These are phyloP conservation scores for Tympanoctomys barrerae DNA, from an alignment of 2,797 vertebrate species.

Conservation along the genomic window DNA sequence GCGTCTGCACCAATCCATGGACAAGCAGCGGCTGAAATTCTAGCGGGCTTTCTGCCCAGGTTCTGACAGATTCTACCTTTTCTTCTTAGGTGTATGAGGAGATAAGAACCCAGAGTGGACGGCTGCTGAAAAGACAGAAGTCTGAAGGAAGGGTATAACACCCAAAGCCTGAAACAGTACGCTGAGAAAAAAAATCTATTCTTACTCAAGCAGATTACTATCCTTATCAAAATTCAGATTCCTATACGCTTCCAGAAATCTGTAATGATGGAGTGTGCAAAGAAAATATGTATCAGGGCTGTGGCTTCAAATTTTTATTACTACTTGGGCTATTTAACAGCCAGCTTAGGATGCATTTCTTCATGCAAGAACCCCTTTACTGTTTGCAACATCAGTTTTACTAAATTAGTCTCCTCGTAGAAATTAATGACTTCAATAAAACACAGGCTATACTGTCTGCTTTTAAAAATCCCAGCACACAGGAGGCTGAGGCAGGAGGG, in stretches of 20 bases:
- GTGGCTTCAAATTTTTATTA: conserved; percentile 58
- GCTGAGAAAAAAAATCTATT: conserved; percentile 29
- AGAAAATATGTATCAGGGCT: neutral
- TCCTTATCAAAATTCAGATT: conserved; percentile 53
- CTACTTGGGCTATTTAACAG: conserved; percentile 45
- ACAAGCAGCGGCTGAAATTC: conserved; percentile 65
- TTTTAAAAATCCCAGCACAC: neutral
- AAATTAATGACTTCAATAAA: conserved; percentile 51
- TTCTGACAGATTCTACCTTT: conserved; percentile 63
- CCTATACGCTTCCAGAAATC: conserved; percentile 2
- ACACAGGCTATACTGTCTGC: neutral
- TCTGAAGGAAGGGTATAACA: conserved; percentile 32
- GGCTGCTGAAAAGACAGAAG: neutral
- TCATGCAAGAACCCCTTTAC: conserved; percentile 12
- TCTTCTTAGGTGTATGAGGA: conserved; percentile 28
- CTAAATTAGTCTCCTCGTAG: neutral
- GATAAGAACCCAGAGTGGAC: conserved; percentile 40
- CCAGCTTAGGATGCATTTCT: neutral
- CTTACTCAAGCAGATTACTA: conserved; percentile 30
- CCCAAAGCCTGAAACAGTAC: conserved; percentile 31
- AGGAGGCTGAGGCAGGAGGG: neutral
- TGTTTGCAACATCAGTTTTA: conserved; percentile 17
- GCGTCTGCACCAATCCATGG: conserved; percentile 49
- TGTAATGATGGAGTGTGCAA: neutral
- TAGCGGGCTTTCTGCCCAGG: conserved; percentile 24